A percentile compares a stretch with the other conserved stretches of the same genome.
Conservation (phyloP, 2,888 invertebrate genomes). For the Caenorhabditis sp. region DNA sequence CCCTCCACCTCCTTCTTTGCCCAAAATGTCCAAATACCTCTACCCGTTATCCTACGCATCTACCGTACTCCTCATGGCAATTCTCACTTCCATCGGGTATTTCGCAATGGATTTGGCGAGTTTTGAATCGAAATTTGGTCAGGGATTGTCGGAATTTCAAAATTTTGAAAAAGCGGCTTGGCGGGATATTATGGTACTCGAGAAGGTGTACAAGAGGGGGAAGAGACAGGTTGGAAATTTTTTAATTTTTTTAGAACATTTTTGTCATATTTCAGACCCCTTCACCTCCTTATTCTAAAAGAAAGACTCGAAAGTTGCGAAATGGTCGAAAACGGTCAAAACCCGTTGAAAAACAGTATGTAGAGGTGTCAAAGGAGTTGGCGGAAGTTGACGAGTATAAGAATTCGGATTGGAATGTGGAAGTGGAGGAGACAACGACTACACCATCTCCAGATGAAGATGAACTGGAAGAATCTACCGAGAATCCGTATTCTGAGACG, state of each 20-base stretch:
- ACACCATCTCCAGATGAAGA: too few species aligned
- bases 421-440: too few species aligned
- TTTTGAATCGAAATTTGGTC: conserved; percentile 29
- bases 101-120: conserved; percentile 25
- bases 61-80: conserved; percentile 28
- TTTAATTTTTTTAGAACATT: too few species aligned
- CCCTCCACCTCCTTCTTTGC: not conserved
- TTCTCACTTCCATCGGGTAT: conserved; percentile 11
- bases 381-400: conserved; percentile 25
- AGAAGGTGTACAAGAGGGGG: conserved; percentile 6
- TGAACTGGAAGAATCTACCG: too few species aligned
- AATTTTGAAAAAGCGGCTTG: conserved; percentile 47
- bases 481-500: too few species aligned
- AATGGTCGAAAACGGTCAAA: too few species aligned
- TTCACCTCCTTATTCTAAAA: too few species aligned
- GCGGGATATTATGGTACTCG: conserved; percentile 41
- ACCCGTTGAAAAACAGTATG: conserved; percentile 22
- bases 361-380: conserved; percentile 25
- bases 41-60: conserved; percentile 31
- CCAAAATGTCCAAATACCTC: conserved; percentile 6
- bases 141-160: conserved; percentile 31
- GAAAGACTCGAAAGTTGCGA: conserved; percentile 31
- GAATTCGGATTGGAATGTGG: conserved; percentile 41
- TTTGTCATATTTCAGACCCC: too few species aligned
- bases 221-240: too few species aligned